Conservation (phyloP, 35 echinoderm and acorn worm species). For the Ophiothrix spiculata region DNA sequence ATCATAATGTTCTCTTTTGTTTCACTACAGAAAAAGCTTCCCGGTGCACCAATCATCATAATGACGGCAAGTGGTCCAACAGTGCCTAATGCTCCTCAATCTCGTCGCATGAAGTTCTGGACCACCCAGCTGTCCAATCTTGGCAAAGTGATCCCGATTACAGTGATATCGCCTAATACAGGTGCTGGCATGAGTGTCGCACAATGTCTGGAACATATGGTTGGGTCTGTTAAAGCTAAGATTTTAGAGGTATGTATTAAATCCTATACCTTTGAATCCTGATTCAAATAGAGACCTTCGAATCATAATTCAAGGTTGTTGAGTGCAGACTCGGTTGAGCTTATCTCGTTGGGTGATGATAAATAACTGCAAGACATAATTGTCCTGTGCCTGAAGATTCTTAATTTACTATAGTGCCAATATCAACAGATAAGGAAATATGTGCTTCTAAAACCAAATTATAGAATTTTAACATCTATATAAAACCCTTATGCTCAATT, state of each 20-base stretch:
- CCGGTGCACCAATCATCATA: slow-evolving; percentile 70
- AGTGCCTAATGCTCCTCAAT: slow-evolving; percentile 39
- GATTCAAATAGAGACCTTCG: no score
- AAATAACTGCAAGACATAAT: no score
- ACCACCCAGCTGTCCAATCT: slow-evolving; percentile 76
- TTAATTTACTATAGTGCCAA: no score
- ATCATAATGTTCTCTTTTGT: neutral
- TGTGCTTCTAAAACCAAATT: no score
- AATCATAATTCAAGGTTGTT: no score
- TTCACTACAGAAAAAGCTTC: slow-evolving; percentile 70
- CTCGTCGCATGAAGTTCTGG: slow-evolving; percentile 78
- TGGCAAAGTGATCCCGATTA: slow-evolving; percentile 81
- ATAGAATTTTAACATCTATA: no score
- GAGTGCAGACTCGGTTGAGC: no score
- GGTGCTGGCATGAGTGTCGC: slow-evolving; percentile 57
- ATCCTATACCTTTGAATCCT: no score
- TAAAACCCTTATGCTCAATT: no score
- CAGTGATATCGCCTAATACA: slow-evolving; percentile 43
- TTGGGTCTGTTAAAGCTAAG: slow-evolving; percentile 74
- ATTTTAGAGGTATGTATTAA: slow-evolving; percentile 60
- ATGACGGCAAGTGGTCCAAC: slow-evolving; percentile 64
- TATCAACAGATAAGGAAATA: no score
- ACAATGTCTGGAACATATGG: slow-evolving; percentile 90
- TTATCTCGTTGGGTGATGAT: no score
- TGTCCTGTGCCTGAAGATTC: no score